phyloP scores from a whole-genome alignment of 23 tunicate species.

The Ascidia mentula region DNA sequence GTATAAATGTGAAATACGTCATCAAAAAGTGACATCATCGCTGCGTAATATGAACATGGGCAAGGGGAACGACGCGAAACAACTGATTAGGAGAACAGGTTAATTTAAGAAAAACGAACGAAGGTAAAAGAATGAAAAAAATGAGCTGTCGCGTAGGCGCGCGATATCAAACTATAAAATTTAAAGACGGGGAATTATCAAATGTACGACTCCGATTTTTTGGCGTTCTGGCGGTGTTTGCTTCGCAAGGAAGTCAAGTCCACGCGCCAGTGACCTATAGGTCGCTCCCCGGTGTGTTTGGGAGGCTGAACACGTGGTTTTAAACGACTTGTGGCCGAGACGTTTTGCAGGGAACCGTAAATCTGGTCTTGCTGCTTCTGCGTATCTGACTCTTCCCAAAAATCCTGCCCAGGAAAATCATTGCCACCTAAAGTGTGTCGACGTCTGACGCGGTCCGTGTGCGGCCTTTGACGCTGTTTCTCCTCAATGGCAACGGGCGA shows the following conservation, averaged over 20 bases:
- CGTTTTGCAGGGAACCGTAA: constrained; percentile 45
- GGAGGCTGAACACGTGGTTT: neutral
- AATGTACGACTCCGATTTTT: constrained; percentile 4
- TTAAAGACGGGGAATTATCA: neutral
- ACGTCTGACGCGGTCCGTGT: constrained; percentile 21
- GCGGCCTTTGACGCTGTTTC: neutral
- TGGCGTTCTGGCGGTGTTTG: neutral
- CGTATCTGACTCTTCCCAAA: constrained; percentile 20
- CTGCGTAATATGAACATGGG: neutral
- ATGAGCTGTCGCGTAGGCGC: neutral
- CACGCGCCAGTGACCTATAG: neutral
- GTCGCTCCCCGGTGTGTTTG: neutral
- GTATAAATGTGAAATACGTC: no score
- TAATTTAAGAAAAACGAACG: neutral
- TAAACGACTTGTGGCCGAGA: constrained; percentile 4
- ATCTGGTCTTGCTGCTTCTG: constrained; percentile 2
- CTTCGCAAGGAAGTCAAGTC: neutral
- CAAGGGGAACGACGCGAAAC: constrained; percentile 2
- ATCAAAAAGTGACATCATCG: neutral
- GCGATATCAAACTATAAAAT: neutral
- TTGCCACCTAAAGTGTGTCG: constrained; percentile 63
- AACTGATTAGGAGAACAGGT: neutral
- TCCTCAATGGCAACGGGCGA: constrained; percentile 5
- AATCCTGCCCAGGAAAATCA: constrained; percentile 42
- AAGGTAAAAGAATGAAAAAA: neutral